These are phyloP conservation scores for Aproaerema taeniolella DNA, from an alignment of 2,888 invertebrate species.

Conservation along the genomic window DNA sequence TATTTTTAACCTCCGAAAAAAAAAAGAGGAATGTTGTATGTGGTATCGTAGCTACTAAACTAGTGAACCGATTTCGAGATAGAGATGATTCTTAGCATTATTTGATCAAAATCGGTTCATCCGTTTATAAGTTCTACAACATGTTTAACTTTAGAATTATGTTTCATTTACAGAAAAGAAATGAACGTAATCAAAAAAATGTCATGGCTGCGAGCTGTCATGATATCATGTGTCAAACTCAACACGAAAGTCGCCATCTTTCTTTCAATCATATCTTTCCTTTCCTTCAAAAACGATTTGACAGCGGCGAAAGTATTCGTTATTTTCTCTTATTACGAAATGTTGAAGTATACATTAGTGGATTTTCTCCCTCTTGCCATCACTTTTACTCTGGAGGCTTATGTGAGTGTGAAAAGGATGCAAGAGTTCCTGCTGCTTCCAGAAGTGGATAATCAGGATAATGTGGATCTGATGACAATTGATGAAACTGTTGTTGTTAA, in stretches of 20 bases:
- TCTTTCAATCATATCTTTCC: conserved; percentile 83
- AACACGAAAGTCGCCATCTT: conserved; percentile 89
- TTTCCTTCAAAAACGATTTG: conserved; percentile 79
- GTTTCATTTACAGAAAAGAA: conserved; percentile 76
- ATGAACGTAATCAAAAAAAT: conserved; percentile 81
- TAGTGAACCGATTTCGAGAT: too few species aligned
- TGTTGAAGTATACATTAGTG: conserved; percentile 86
- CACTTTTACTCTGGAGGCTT: conserved; percentile 85
- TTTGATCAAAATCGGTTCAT: too few species aligned
- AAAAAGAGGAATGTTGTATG: too few species aligned
- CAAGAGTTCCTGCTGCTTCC: conserved; percentile 79
- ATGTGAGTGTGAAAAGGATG: conserved; percentile 84
- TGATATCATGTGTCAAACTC: conserved; percentile 84
- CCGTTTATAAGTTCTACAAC: too few species aligned
- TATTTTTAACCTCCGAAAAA: too few species aligned
- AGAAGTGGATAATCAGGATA: conserved; percentile 55
- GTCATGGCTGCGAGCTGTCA: conserved; percentile 81
- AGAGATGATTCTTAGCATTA: too few species aligned
- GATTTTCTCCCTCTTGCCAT: conserved; percentile 89
- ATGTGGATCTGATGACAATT: conserved; percentile 49
- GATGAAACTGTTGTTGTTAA: conserved; percentile 35
- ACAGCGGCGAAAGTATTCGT: conserved; percentile 88
- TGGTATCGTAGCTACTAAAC: too few species aligned
- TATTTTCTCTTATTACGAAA: conserved; percentile 88
- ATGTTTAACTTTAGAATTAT: too few species aligned